Evolutionary conservation across 2,888 invertebrate species (phyloP).

Genomic region (Branchipolynoe longqiensis): DNA sequence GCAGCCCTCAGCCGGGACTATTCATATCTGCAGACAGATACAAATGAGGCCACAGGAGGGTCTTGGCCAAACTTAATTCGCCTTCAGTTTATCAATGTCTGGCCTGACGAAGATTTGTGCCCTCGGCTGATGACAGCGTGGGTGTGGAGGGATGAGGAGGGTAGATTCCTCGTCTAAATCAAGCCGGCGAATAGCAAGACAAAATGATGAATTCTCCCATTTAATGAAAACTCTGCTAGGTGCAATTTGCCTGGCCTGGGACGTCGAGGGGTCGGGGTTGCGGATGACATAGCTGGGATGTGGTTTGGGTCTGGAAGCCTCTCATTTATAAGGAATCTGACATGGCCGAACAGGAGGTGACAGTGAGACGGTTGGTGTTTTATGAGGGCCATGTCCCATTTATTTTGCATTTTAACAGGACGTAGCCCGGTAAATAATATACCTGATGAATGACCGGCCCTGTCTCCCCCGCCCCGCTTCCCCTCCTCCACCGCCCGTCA

Average conservation of each 20-base stretch:
- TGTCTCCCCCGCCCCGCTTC: neutral
- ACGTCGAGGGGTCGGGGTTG: too few species aligned
- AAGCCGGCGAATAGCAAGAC: neutral
- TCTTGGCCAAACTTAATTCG: conserved; percentile 43
- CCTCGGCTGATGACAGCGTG: neutral
- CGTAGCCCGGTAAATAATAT: conserved; percentile 50
- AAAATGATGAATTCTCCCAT: conserved; percentile 44
- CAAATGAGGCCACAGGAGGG: conserved; percentile 26
- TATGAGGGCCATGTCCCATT: conserved; percentile 26
- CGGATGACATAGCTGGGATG: conserved; percentile 19
- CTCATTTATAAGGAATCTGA: conserved; percentile 37
- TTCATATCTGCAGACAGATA: neutral
- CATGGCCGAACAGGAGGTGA: conserved; percentile 12
- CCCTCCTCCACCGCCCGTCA: too few species aligned
- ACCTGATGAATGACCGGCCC: conserved; percentile 34
- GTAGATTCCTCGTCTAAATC: conserved; percentile 18
- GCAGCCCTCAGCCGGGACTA: neutral
- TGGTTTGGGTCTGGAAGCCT: neutral
- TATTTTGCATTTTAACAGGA: conserved; percentile 57
- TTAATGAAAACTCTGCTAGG: conserved; percentile 30
- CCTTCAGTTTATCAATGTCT: conserved; percentile 40
- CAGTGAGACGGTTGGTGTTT: conserved; percentile 15
- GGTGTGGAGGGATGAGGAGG: too few species aligned
- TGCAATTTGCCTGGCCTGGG: conserved; percentile 19
- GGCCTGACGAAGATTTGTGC: conserved; percentile 40